Conservation (phyloP, 2,797 vertebrate genomes). For the Urosaurus nigricauda region DNA sequence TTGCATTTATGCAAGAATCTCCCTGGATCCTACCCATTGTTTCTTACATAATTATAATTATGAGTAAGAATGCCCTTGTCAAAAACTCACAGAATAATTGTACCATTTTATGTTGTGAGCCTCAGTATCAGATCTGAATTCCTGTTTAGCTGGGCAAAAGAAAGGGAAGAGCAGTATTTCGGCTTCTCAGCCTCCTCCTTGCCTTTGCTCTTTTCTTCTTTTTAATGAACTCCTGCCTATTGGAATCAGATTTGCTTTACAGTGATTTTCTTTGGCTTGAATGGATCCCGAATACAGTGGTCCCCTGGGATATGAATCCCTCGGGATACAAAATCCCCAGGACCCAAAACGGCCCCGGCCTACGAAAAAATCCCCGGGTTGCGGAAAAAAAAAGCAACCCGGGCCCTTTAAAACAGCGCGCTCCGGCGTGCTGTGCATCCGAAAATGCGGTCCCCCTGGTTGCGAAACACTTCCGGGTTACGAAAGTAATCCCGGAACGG, state of each 20-base stretch:
- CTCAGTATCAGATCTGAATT: background rate
- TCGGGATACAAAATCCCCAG: too few relatives aligned
- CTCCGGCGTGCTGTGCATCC: too few relatives aligned
- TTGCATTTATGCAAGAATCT: background rate
- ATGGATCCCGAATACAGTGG: background rate
- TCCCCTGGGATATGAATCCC: too few relatives aligned
- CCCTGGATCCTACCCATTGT: background rate
- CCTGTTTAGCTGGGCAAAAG: background rate
- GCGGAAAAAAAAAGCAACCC: too few relatives aligned
- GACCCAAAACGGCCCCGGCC: too few relatives aligned
- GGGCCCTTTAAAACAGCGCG: too few relatives aligned
- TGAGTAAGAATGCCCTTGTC: too few relatives aligned
- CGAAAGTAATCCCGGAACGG: too few relatives aligned
- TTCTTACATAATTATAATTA: background rate
- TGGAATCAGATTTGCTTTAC: background rate
- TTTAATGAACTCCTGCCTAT: background rate
- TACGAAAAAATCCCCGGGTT: too few relatives aligned
- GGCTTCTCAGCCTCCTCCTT: background rate
- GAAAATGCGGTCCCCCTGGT: too few relatives aligned
- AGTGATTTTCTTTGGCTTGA: background rate
- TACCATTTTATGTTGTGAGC: background rate
- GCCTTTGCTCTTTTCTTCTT: background rate
- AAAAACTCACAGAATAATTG: background rate
- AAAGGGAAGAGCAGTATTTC: background rate
- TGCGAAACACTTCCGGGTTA: too few relatives aligned